Evolutionary conservation across 2,888 invertebrate species (phyloP).

Genomic region (Calephelis perditalis): DNA sequence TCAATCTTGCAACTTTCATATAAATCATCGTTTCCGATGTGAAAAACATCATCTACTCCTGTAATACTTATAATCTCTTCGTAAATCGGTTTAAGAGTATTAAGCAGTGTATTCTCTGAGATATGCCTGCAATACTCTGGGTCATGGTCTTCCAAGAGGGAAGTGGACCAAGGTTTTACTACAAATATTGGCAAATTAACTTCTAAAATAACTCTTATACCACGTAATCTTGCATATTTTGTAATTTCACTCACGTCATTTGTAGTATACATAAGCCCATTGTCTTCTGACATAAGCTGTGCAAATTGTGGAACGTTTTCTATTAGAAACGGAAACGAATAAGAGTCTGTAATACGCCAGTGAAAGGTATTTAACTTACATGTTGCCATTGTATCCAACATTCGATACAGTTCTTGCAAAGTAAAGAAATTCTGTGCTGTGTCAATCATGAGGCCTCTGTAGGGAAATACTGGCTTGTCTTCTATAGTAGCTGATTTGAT

Average conservation of each 20-base stretch:
- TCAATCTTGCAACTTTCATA: constrained; percentile 85
- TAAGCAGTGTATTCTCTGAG: constrained; percentile 83
- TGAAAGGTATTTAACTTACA: constrained; percentile 94
- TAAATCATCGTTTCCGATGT: constrained; percentile 87
- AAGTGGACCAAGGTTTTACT: constrained; percentile 88
- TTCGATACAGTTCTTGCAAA: constrained; percentile 81
- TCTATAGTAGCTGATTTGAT: constrained; percentile 80
- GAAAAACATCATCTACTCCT: constrained; percentile 86
- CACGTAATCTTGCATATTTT: constrained; percentile 86
- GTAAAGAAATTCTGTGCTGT: constrained; percentile 92
- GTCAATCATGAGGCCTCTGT: constrained; percentile 93
- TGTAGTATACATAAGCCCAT: constrained; percentile 83
- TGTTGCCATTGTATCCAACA: constrained; percentile 91
- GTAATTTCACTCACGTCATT: constrained; percentile 84
- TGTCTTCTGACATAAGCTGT: constrained; percentile 87
- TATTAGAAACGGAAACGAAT: constrained; percentile 91
- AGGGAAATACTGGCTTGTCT: constrained; percentile 86
- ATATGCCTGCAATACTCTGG: constrained; percentile 78
- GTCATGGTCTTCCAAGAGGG: constrained; percentile 80
- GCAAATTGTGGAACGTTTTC: constrained; percentile 85
- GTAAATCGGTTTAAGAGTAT: constrained; percentile 83
- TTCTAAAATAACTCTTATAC: constrained; percentile 91
- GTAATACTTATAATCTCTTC: constrained; percentile 85
- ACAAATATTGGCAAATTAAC: constrained; percentile 92
- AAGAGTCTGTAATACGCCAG: constrained; percentile 93